Evolutionary conservation across 2,113 vertebrate species (phyloP), one percentile per base, ranked within the genome.

Genomic region (Kryptolebias marmoratus): DNA sequence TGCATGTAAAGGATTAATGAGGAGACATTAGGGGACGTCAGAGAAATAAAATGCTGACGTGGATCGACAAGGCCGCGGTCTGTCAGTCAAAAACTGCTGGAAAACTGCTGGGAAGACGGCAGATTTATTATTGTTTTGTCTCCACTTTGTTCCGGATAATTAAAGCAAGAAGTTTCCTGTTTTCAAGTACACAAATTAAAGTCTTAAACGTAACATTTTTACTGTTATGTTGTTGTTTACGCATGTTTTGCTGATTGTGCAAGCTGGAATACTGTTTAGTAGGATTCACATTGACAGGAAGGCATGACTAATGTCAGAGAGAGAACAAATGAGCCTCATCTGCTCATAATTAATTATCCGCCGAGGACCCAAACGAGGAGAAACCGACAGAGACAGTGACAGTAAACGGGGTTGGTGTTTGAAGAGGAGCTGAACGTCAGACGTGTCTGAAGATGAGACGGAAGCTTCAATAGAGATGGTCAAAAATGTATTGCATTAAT

Each of bases 361-460:
- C n/a, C 4, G 0, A 48, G 56, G 52, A 48, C 30, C 56, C 39
- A 57, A 49, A 64, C 64, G 50, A 31, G 53, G 32, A 5, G 48
- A 60, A 1, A 58, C 52, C 31, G 71, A 8, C 44, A 11, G 8
- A 63, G 49, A 32, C 1, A 68, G 59, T 52, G 4, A 1, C 53
- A 52, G 60, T 14, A 10, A 61, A 61, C 39, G 42, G 18, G 62
- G 36, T n/a, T n/a, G 31, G 60, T 71, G 75, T 77, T 74, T 79
- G 48, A 66, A 70, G 77, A 66, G 63, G 56, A 64, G 64, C 78
- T 69, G 18, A 68, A 65, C 45, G 67, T 67, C 78, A 39, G 69
- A 79, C 49, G 42, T 75, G 75, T 85, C 77, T 77, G 15, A 64
- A 72, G 65, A 2, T 42, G 15, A 76, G 86, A 86, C 72, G 1